These are phyloP conservation scores for Camponotus floridanus DNA, from an alignment of 1,140 invertebrate species.

Conservation along the genomic window DNA sequence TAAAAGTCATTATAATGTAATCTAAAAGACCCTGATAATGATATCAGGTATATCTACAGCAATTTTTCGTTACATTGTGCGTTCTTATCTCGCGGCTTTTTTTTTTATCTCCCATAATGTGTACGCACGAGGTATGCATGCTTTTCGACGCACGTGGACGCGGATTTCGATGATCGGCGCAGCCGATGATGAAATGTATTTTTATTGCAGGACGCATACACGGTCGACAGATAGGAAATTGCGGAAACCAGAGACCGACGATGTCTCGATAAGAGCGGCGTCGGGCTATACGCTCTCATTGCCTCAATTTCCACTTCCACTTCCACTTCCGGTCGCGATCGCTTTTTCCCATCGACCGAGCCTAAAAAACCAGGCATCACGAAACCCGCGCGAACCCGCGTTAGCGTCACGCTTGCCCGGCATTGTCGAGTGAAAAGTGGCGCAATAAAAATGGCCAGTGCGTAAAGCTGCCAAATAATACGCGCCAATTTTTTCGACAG, in stretches of 20 bases:
- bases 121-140: not conserved
- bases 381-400: conserved; percentile 46
- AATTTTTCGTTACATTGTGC: not conserved
- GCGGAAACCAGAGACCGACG: conserved; percentile 78
- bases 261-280: conserved; percentile 79
- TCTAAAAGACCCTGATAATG: not conserved
- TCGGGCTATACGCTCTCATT: conserved; percentile 78
- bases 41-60: not conserved
- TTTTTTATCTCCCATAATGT: not conserved
- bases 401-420: conserved; percentile 68
- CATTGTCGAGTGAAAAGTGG: conserved; percentile 63
- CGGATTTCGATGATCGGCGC: conserved; percentile 29
- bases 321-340: conserved; percentile 77
- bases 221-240: conserved; percentile 77
- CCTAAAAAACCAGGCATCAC: conserved; percentile 76
- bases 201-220: conserved; percentile 69
- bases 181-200: conserved; percentile 68
- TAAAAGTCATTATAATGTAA: not conserved
- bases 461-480: conserved; percentile 57
- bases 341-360: conserved; percentile 75
- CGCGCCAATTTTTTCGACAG: conserved; percentile 19
- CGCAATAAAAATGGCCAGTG: conserved; percentile 54
- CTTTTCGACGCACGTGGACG: conserved; percentile 18
- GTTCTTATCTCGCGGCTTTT: not conserved
- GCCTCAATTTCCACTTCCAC: conserved; percentile 83